Base-by-base conservation (phyloP, 1,140 invertebrate genomes). In the Ctenoplectra terminalis region DNA sequence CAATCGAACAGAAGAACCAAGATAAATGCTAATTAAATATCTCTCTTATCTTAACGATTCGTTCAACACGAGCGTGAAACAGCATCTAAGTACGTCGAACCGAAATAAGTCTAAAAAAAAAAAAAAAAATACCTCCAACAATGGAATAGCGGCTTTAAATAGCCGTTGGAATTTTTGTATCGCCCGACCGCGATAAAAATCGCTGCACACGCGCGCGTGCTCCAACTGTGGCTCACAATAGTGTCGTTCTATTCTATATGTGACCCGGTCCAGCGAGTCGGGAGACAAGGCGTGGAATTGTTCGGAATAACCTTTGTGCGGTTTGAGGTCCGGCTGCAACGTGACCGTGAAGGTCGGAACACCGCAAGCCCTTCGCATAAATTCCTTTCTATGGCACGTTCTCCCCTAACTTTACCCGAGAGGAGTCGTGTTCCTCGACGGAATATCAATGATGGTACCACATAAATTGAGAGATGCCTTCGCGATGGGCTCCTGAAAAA, bases 301-400 rank as follows among this genome's bases (percentile, higher is more conserved):
- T 78, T 52, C 66, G 75, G 66, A 61, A 81, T 80, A 72, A 64
- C 77, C 61, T 81, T 83, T 46, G 77, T 83, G 82, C 70, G 82
- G 82, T 83, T 83, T 81, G 77, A 83, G 82, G 77, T 80, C 77
- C 69, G 76, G 77, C 52, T 83, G 82, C 82, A 83, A 83, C 82
- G 82, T 83, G 80, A 82, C 73, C 81, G 63, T 83, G 83, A 85
- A 85, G 83, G 83, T 85, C 81, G 83, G 56, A 72, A 83, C 73
- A 85, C 81, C 80, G 81, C 80, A 82, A 82, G 75, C 83, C 83
- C 81, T 85, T 85, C 70, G 74, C 80, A 83, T 85, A 85, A 85
- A 85, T 82, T 81, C 64, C 74, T 73, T 81, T 81, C 82, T 81
- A 83, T 80, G 77, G 60, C 54, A 70, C 72, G 50, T 81, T 70